Evolutionary conservation across 2,888 invertebrate species (phyloP).

Genomic region (Dynastes tityus): DNA sequence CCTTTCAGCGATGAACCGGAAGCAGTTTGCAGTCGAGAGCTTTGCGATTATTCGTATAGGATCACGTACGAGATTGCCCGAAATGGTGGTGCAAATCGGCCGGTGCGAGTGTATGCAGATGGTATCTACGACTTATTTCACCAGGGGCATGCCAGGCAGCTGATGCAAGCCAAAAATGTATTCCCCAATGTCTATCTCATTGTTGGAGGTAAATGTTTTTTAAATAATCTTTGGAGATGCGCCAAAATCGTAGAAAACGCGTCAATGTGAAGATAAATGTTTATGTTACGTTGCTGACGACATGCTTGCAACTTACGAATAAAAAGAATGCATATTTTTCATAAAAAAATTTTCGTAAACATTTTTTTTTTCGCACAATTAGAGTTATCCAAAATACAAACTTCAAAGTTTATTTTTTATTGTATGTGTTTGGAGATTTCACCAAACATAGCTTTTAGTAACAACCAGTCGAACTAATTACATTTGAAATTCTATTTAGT

Average conservation of each 20-base stretch:
- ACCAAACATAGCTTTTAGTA: no score
- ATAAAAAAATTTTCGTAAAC: no score
- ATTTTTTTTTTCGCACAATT: neutral
- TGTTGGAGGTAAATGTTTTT: conserved; percentile 88
- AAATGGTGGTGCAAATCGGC: conserved; percentile 85
- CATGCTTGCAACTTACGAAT: neutral
- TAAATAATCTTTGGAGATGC: neutral
- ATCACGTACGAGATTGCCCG: conserved; percentile 91
- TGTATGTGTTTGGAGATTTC: no score
- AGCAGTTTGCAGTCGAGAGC: conserved; percentile 83
- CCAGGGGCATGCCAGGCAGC: conserved; percentile 97
- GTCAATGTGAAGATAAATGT: neutral
- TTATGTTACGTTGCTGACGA: neutral
- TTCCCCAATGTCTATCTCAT: conserved; percentile 98
- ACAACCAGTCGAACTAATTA: no score
- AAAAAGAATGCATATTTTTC: neutral
- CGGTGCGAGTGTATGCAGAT: conserved; percentile 97
- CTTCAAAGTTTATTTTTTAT: no score
- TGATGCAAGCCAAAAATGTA: conserved; percentile 97
- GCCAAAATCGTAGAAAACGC: conserved; percentile 9
- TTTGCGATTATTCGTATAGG: conserved; percentile 87
- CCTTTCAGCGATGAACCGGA: conserved; percentile 92
- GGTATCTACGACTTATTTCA: conserved; percentile 99
- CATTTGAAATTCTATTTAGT: no score
- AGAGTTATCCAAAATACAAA: no score